Percentiles rank a stretch among this genome's conserved stretches.
phyloP scores from a whole-genome alignment of 2,113 vertebrate species.

The Tretioscincus oriximinensis region DNA sequence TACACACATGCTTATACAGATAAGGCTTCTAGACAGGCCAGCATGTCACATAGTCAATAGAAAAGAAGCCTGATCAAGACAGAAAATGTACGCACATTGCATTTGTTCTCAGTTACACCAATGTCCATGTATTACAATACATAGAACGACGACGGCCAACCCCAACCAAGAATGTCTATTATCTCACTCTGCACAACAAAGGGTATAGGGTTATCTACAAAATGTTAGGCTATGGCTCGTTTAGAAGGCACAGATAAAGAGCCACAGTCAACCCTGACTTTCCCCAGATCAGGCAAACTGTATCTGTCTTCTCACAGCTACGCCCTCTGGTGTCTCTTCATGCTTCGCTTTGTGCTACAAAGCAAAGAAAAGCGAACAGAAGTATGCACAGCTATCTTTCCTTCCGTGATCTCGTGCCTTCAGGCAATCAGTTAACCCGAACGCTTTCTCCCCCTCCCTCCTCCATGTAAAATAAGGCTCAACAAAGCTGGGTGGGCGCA shows the following conservation, averaged over 20 bases:
- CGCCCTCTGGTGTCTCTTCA: slow-evolving; percentile 19
- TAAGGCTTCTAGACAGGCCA: background rate
- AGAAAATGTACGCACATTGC: background rate
- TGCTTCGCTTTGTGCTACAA: background rate
- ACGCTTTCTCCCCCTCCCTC: background rate
- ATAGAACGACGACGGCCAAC: background rate
- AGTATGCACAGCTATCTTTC: slow-evolving; percentile 31
- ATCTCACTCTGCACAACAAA: background rate
- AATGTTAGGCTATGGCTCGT: background rate
- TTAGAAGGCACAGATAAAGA: background rate
- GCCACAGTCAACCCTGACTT: background rate
- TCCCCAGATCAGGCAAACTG: background rate
- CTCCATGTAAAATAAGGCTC: slow-evolving; percentile 32
- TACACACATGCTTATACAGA: too few relatives aligned
- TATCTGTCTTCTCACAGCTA: background rate
- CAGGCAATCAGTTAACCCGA: background rate
- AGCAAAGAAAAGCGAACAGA: background rate
- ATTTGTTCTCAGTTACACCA: background rate
- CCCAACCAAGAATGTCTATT: background rate
- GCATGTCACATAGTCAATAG: background rate
- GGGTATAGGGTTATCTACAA: background rate
- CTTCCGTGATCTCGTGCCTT: slow-evolving; percentile 8
- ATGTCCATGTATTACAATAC: too few relatives aligned
- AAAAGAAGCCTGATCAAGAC: background rate
- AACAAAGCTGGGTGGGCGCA: background rate